Evolutionary conservation across 2,797 vertebrate genomes (phyloP), one percentile per base, ranked within the genome.

Genomic region (Arctocebus calabarensis): DNA sequence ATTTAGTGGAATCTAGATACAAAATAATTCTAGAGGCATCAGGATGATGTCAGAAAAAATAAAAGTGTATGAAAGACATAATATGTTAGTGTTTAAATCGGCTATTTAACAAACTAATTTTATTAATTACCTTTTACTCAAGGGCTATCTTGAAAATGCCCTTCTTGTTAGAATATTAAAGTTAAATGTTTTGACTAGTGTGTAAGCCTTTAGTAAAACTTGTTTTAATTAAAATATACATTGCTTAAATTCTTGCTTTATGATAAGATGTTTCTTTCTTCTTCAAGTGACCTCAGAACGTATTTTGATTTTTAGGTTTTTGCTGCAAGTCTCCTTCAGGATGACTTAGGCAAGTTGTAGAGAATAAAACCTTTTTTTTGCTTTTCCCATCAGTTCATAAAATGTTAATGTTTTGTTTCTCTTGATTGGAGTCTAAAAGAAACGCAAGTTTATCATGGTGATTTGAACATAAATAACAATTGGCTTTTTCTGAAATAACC

Each of bases 21-120:
- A 97, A 64, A 96, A 88, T 59, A 91, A 94, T 82, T 92, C 37
- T 96, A 89, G 62, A 94, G 8, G 13, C 70, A 78, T 62, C 34
- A 93, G 82, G 6, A 19, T 94, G 68, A 75, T 88, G 17, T 88
- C 20, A 74, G 55, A 91, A 90, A 90, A 88, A 82, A 75, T 29
- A 32, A 83, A 83, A 62, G 8, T 68, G 20, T 92, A 22, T 40
- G 43, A 90, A 85, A 34, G 40, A n/a, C 57, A 85, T 17, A 34
- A 34, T 68, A 16, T 0, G 45, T 75, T 78, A 83, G 91, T 86
- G 23, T 74, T 90, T 79, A 90, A 82, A 88, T 82, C 1, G 75
- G 10, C 52, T 78, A 1, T 88, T 92, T 94, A 90, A 48, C n/a
- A 82, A 57, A 68, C 48, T 34, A 62, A 66, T 81, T 87, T 90